Evolutionary conservation across 35 echinoderm and acorn worm genomes (phyloP), one percentile per base, ranked within the genome.

Genomic region (Apostichopus japonicus): DNA sequence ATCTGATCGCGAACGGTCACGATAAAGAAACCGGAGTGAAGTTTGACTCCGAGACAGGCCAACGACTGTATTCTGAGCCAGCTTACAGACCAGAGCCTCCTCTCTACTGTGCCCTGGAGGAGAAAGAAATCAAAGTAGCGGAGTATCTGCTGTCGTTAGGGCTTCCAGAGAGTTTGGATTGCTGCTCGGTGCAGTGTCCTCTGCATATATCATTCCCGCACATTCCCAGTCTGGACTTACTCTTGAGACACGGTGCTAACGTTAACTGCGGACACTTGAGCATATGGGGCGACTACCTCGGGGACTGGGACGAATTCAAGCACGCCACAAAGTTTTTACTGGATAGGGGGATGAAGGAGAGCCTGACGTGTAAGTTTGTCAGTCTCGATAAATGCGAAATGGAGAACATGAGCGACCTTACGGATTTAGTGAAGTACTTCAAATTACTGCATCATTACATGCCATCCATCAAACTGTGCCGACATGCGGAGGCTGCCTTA

Each of bases 131-230:
- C 5, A 58, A 78, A 56, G 76, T 91, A 5, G 71, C 77, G 3
- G 90, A 91, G 23, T 79, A 78, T 79, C 54, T 91, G 5, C 54
- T 91, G 13, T 79, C 71, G 1, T 55, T 77, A 27, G 90, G 77
- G 58, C 62, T 71, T 33, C 59, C 63, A 5, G 70, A 55, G 8
- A 79, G 52, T 25, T 24, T 91, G 17, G 53, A 91, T 55, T 91
- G 90, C 58, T 27, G 53, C 19, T 53, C 79, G 27, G 52, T 79
- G 72, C 77, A 78, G 9, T 91, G 90, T 91, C 90, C 90, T 17
- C 73, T 91, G 44, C 58, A 78, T n/a, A 91, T 91, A 59, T 91
- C 90, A 25, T 91, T 91, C 67, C 90, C 90, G 7, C 71, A 91
- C 53, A 79, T 91, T 59, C 90, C 71, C 24, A 77, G 90, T 54